Percentiles rank a stretch among this genome's conserved stretches.
phyloP scores from a whole-genome alignment of 1,140 invertebrate genomes.

The Microplitis mediator region DNA sequence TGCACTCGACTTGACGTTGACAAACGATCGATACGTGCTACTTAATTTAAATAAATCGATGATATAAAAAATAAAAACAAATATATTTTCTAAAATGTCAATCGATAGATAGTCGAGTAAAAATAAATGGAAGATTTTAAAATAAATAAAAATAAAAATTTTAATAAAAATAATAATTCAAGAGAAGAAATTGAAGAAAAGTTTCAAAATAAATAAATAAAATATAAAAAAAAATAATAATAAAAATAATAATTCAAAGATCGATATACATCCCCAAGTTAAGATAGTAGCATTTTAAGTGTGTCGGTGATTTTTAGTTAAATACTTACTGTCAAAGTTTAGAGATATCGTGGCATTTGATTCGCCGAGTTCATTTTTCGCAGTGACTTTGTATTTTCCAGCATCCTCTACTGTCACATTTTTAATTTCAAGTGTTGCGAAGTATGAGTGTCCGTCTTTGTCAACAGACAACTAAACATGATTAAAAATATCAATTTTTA shows the following conservation, averaged over 20 bases:
- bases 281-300: conserved; percentile 27
- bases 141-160: conserved; percentile 15
- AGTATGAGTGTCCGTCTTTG: conserved; percentile 92
- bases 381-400: conserved; percentile 95
- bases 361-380: conserved; percentile 95
- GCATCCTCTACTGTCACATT: conserved; percentile 96
- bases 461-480: conserved; percentile 78
- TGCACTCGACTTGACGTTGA: conserved; percentile 38
- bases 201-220: not conserved
- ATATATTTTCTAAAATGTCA: not conserved
- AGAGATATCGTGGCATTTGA: conserved; percentile 95
- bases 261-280: conserved; percentile 59
- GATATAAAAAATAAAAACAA: conserved; percentile 3
- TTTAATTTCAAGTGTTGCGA: conserved; percentile 88
- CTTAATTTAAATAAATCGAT: conserved; percentile 13
- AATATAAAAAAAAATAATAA: conserved; percentile 18
- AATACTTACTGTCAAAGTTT: conserved; percentile 95
- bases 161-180: not conserved
- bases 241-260: conserved; percentile 12
- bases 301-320: not conserved
- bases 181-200: not conserved
- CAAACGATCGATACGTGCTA: conserved; percentile 48
- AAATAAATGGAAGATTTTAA: not conserved
- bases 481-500: conserved; percentile 18
- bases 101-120: not conserved